A percentile compares a stretch with the other conserved stretches of the same genome.
Conservation (phyloP, 2,888 invertebrate species). For the Beris chalybata region DNA sequence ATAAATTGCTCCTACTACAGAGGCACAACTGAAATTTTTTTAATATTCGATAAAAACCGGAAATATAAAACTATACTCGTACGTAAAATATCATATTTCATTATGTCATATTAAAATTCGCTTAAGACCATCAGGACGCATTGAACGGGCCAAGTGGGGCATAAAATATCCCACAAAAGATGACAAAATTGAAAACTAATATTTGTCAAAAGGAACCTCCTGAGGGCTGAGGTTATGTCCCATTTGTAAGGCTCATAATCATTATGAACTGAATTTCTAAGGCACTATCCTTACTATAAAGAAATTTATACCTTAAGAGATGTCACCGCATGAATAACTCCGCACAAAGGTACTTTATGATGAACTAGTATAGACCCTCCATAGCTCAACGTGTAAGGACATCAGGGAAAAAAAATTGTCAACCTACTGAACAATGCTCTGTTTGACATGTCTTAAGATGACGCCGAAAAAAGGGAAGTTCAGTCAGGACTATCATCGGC, state of each 20-base stretch:
- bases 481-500: neutral
- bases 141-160: conserved; percentile 11
- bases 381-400: conserved; percentile 10
- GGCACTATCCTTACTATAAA: conserved; percentile 11
- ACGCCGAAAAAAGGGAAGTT: conserved; percentile 21
- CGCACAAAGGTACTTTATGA: conserved; percentile 19
- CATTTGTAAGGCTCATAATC: conserved; percentile 27
- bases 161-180: conserved; percentile 30
- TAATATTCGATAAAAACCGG: conserved; percentile 1
- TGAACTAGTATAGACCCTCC: conserved; percentile 6
- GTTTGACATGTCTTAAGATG: conserved; percentile 25
- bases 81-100: conserved; percentile 23
- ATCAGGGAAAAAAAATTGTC: conserved; percentile 22
- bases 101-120: conserved; percentile 22
- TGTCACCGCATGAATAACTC: conserved; percentile 32
- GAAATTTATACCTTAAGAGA: conserved; percentile 31
- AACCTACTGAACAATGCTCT: conserved; percentile 23
- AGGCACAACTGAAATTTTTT: no score
- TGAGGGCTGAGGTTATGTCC: conserved; percentile 16
- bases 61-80: conserved; percentile 15
- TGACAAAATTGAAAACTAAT: conserved; percentile 32
- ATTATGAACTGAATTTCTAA: conserved; percentile 30
- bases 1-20: no score
- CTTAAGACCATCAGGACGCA: conserved; percentile 15
- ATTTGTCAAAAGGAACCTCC: conserved; percentile 29